phyloP scores from a whole-genome alignment of 2,888 invertebrate species.

The Stenodema calcarata region DNA sequence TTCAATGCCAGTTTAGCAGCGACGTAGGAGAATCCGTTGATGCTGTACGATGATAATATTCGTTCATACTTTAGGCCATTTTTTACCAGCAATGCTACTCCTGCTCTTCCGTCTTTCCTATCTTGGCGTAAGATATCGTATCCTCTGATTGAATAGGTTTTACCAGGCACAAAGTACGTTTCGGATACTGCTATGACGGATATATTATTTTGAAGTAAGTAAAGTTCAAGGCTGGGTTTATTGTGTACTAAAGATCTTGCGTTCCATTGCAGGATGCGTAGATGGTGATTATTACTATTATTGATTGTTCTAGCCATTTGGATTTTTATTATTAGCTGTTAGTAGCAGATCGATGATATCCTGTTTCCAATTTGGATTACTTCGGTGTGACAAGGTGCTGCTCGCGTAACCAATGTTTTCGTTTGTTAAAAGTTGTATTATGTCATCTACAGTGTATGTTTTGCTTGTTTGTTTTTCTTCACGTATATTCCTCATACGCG shows the following conservation, averaged over 20 bases:
- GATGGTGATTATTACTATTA: neutral
- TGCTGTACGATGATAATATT: neutral
- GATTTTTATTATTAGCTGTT: neutral
- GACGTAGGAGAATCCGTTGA: neutral
- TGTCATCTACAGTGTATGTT: neutral
- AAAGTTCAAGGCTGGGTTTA: neutral
- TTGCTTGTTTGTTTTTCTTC: neutral
- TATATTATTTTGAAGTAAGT: neutral
- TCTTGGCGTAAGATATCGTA: neutral
- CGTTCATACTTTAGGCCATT: neutral
- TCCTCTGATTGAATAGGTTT: neutral
- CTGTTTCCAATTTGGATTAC: neutral
- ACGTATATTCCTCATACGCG: neutral
- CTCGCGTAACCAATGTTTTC: neutral
- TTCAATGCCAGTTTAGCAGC: neutral
- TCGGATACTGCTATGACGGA: neutral
- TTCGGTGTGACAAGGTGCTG: neutral
- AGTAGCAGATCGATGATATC: neutral
- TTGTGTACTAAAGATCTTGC: neutral
- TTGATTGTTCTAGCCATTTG: neutral
- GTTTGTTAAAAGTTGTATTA: neutral
- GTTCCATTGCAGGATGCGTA: conserved; percentile 7
- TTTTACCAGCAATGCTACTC: neutral
- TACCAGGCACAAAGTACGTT: neutral
- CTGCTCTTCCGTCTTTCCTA: neutral